Base-by-base conservation (phyloP, 2,888 invertebrate genomes). In the Phoenoteleia sp. region DNA sequence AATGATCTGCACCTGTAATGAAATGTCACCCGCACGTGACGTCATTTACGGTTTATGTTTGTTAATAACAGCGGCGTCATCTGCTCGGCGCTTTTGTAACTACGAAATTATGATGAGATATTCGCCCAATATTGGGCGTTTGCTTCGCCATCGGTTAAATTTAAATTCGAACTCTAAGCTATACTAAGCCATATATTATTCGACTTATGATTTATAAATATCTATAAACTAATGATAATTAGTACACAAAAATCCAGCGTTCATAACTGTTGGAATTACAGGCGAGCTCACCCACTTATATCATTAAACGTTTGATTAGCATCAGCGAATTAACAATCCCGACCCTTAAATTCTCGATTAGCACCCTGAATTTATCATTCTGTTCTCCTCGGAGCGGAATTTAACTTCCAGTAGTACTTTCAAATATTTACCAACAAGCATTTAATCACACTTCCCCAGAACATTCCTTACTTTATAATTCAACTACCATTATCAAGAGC, bases 31-130 rank as follows among this genome's bases (percentile, higher is more conserved):
- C 23, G 62, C 71, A 79, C 49, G 45, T 69, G 77, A 69, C 56
- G 64, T 69, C 79, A 66, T 54, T 80, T 64, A 54, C 67, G 60
- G 58, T 52, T 77, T 77, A 69, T 76, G 77, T 60, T 77, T 77
- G 67, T 77, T 67, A 77, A 69, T 67, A 77, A 58, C 27, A 15
- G 36, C 39, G 62, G 60, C 71, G 64, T 71, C 79, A 79, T 29
- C 77, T 77, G 67, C 45, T n/a, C 17, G 33, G 58, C 36, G 17
- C 52, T 62, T 52, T 64, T 33, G 29, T 27, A 42, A 64, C 49
- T 54, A 33, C 64, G 9, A 56, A 74, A 52, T 49, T 54, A 62
- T 74, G 19, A 47, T 62, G 49, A 52, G 19, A 66, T 66, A n/a
- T n/a, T n/a, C n/a, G n/a, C n/a, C n/a, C n/a, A n/a, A n/a, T n/a